Evolutionary conservation across 2,113 vertebrate genomes (phyloP), one percentile per base, ranked within the genome.

Genomic region (Syngnathoides biaculeatus): DNA sequence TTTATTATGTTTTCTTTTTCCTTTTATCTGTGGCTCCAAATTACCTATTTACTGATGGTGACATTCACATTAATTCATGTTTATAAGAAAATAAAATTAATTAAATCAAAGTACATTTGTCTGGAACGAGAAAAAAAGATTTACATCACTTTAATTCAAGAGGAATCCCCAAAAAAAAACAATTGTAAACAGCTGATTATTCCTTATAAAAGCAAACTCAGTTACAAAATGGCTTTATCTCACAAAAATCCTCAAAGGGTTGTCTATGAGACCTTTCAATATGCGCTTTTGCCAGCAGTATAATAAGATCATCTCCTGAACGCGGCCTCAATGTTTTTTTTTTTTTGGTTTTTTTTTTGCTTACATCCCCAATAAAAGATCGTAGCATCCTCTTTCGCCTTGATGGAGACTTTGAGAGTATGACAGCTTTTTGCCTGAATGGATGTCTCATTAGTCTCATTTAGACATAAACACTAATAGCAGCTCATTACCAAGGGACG

Each of bases 391-490:
- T 47, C 67, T 71, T 47, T n/a, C 62, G 59, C 20, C 43, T 53
- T 59, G 69, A 24, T n/a, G 17, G 10, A 57, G 58, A 38, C 40
- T 67, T 55, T 60, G n/a, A 67, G 38, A 77, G 73, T 43, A 65
- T 72, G 63, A 60, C 66, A 79, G 59, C 66, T 69, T 66, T 79
- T 64, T 69, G 50, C 20, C 27, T 27, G n/a, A 42, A 69, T 75
- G 62, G 52, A 82, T 66, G 53, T 22, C 62, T 78, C 17, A 83
- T 83, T 79, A 71, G 24, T 60, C 11, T 56, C 69, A 60, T 79
- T 80, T 80, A 71, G 39, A 73, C 62, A 68, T 78, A 43, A 57
- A 43, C 65, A 56, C 69, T 75, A 75, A 78, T 77, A 67, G 77
- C 22, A 2, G 27, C 66, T 70, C 26, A 35, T 58, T 67, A 69